Evolutionary conservation across 2,888 invertebrate genomes (phyloP).

Genomic region (Lamproptera curius): DNA sequence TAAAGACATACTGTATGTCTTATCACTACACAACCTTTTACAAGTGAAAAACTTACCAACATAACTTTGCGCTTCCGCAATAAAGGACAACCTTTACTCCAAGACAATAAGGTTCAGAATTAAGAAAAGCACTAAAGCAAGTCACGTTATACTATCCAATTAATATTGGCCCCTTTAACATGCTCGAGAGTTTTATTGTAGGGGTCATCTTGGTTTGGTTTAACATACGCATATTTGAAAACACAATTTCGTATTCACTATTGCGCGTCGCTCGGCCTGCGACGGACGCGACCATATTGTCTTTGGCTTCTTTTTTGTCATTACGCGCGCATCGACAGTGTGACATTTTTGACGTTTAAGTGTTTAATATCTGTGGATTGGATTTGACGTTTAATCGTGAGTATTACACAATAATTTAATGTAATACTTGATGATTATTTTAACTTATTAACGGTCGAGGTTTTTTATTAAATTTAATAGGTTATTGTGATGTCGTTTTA

Average conservation of each 20-base stretch:
- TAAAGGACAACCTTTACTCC: slow-evolving; percentile 14
- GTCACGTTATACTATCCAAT: slow-evolving; percentile 34
- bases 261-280: slow-evolving; percentile 43
- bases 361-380: slow-evolving; percentile 14
- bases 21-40: slow-evolving; percentile 64
- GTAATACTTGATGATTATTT: background rate
- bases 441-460: no score
- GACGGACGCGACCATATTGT: slow-evolving; percentile 48
- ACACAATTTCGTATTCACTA: slow-evolving; percentile 64
- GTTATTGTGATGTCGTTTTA: background rate
- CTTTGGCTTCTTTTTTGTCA: slow-evolving; percentile 32
- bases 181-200: slow-evolving; percentile 28
- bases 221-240: slow-evolving; percentile 54
- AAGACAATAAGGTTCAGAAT: slow-evolving; percentile 27
- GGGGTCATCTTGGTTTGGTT: slow-evolving; percentile 39
- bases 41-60: slow-evolving; percentile 53
- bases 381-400: slow-evolving; percentile 17
- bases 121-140: slow-evolving; percentile 16
- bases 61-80: slow-evolving; percentile 25
- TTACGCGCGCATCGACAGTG: slow-evolving; percentile 21
- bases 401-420: background rate
- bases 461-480: background rate
- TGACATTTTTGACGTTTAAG: slow-evolving; percentile 14
- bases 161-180: no score
- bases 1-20: slow-evolving; percentile 56